A percentile compares a stretch with the other conserved stretches of the same genome.
Conservation (phyloP, 2,113 vertebrate genomes). For the Phaethon lepturus region DNA sequence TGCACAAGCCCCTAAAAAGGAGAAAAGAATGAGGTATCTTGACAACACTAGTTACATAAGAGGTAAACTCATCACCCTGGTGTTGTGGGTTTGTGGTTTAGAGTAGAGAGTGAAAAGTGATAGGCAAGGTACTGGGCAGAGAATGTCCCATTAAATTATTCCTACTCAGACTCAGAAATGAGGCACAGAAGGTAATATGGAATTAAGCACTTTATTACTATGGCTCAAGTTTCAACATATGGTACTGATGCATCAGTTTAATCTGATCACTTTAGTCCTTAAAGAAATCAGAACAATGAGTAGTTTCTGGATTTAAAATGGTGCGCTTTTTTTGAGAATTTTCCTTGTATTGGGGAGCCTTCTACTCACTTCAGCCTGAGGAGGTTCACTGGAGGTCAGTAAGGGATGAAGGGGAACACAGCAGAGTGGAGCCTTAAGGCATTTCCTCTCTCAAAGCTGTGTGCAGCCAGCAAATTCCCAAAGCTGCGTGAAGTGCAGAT, state of each 20-base stretch:
- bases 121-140: background rate
- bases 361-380: background rate
- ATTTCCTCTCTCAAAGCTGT: background rate
- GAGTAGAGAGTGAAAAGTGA: background rate
- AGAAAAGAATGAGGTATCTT: background rate
- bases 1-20: background rate
- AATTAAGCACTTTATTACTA: background rate
- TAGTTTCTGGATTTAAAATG: background rate
- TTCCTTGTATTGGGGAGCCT: background rate
- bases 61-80: background rate
- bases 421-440: background rate
- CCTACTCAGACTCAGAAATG: background rate
- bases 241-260: background rate
- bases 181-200: background rate
- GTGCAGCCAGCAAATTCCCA: background rate
- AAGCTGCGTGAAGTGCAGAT: background rate
- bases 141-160: background rate
- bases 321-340: background rate
- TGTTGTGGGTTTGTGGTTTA: background rate
- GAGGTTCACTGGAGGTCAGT: background rate
- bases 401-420: background rate
- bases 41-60: background rate
- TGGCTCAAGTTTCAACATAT: background rate
- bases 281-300: background rate
- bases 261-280: background rate